A percentile compares a stretch with the other conserved stretches of the same genome.
Conservation (phyloP, 2,113 vertebrate species). For the cattle (Bos taurus) region ARS-UCD2.0 NC_037346.1:58302501-58303000, state of each 20-base stretch:
- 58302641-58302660: background rate
- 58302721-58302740: background rate
- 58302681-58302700: background rate
- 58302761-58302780: background rate
- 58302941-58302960: background rate
- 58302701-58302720: rapidly evolving
- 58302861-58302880: background rate
- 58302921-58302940: rapidly evolving
- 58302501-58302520: background rate
- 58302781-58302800: rapidly evolving
- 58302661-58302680: background rate
- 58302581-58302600: background rate
- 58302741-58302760: background rate
- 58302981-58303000: background rate
- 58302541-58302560: background rate
- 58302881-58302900: rapidly evolving
- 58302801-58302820: background rate
- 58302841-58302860: background rate
- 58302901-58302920: background rate
- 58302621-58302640: background rate
- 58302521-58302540: background rate
- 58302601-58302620: background rate
- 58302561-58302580: background rate
- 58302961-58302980: background rate
- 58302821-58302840: background rate